Conservation (phyloP, 2,113 vertebrate genomes). For the Sterna hirundo region DNA sequence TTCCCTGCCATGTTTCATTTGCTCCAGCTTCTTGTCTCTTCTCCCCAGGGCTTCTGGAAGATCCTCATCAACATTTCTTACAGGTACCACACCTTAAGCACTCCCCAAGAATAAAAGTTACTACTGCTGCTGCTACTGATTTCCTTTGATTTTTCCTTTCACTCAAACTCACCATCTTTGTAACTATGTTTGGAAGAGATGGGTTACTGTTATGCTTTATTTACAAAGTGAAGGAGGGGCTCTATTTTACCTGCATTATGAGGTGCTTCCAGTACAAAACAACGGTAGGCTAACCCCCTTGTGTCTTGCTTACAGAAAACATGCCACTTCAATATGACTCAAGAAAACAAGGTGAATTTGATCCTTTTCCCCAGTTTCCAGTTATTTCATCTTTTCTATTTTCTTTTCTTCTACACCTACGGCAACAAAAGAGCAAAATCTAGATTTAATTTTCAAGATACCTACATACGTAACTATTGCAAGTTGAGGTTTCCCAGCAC, state of each 20-base stretch:
- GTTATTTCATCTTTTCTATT: background rate
- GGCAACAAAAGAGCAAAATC: background rate
- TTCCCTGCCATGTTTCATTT: background rate
- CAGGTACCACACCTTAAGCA: accelerated
- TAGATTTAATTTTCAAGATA: background rate
- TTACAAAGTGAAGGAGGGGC: background rate
- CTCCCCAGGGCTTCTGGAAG: background rate
- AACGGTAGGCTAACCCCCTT: background rate
- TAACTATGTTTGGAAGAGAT: background rate
- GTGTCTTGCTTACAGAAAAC: background rate
- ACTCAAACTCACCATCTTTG: too few relatives aligned
- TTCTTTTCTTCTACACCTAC: background rate
- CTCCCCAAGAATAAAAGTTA: background rate
- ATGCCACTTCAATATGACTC: background rate
- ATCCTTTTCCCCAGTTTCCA: background rate
- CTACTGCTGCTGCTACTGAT: background rate
- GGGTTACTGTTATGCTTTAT: background rate
- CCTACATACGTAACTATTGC: background rate
- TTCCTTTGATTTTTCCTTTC: background rate
- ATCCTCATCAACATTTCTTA: background rate
- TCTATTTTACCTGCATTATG: background rate
- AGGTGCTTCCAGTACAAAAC: background rate
- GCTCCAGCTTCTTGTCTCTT: background rate
- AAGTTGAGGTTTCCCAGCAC: background rate
- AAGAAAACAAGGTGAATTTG: background rate